Percentiles rank a stretch among this genome's conserved stretches.
Evolutionary conservation across 2,797 vertebrate species (phyloP).

Genomic region (Micromesistius poutassou): DNA sequence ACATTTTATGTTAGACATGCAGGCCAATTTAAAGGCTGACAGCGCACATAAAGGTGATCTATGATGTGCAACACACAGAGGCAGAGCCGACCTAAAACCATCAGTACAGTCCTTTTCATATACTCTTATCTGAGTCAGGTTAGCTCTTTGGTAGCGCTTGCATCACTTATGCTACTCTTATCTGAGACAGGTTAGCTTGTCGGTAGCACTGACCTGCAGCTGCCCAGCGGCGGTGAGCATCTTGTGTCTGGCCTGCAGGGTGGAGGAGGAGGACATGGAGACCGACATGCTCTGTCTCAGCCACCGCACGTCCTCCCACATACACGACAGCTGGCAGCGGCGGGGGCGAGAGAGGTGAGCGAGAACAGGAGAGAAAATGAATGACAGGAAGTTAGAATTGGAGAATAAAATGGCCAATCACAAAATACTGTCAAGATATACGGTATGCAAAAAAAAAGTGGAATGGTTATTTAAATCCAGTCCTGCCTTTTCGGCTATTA

Average conservation of each 20-base stretch:
- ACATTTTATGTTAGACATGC: too few species aligned
- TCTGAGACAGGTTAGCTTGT: neutral
- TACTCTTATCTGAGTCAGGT: neutral
- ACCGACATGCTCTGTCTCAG: slow-evolving; percentile 87
- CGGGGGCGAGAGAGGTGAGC: slow-evolving; percentile 2
- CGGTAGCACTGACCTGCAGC: slow-evolving; percentile 79
- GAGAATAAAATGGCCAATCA: neutral
- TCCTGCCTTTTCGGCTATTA: too few species aligned
- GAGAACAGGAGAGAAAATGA: neutral
- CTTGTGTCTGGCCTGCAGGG: slow-evolving; percentile 90
- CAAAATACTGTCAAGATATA: neutral
- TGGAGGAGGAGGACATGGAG: slow-evolving; percentile 90
- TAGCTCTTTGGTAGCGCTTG: slow-evolving; percentile 1
- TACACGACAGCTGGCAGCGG: slow-evolving; percentile 84
- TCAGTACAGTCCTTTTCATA: too few species aligned
- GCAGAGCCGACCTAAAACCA: too few species aligned
- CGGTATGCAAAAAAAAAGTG: neutral
- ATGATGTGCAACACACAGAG: too few species aligned
- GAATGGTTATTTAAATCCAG: too few species aligned
- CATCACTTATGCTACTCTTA: too few species aligned
- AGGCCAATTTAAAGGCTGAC: too few species aligned
- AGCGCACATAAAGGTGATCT: too few species aligned
- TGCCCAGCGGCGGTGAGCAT: slow-evolving; percentile 92
- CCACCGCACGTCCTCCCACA: slow-evolving; percentile 98
- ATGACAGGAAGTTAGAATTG: too few species aligned